A percentile compares a stretch with the other conserved stretches of the same genome.
Conservation (phyloP, 2,113 vertebrate genomes). For the Embiotoca jacksoni region DNA sequence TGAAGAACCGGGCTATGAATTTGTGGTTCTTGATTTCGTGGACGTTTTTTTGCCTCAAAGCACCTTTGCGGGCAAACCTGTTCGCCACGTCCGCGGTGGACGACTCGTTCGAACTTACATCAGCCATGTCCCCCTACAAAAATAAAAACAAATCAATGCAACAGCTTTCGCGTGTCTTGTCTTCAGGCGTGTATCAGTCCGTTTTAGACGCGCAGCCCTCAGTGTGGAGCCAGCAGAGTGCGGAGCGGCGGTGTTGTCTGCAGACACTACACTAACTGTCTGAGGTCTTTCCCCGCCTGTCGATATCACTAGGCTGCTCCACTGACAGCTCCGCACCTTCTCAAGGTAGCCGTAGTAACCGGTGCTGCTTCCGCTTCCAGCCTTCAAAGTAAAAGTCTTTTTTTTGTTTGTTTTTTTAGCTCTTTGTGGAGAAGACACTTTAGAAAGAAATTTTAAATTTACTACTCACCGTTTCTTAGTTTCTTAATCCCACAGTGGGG, state of each 20-base stretch:
- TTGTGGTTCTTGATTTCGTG: conserved; percentile 91
- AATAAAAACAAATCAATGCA: conserved; percentile 16
- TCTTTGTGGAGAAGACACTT: too few species aligned
- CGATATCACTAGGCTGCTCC: conserved; percentile 61
- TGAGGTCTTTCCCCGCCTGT: conserved; percentile 70
- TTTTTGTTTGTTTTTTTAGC: too few species aligned
- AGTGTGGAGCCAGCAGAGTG: conserved; percentile 31
- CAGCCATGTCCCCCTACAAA: conserved; percentile 86
- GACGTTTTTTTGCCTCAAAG: conserved; percentile 90
- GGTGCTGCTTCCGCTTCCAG: background rate
- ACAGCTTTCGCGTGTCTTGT: conserved; percentile 10
- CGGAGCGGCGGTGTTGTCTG: conserved; percentile 39
- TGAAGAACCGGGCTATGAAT: conserved; percentile 91
- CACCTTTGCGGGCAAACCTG: conserved; percentile 91
- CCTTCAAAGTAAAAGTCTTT: conserved; percentile 61
- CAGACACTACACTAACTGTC: conserved; percentile 53
- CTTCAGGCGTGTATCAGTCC: conserved; percentile 4
- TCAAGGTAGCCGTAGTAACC: accelerated
- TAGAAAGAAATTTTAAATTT: too few species aligned
- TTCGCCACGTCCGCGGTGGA: conserved; percentile 87
- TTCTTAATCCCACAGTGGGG: too few species aligned
- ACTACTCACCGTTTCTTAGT: too few species aligned
- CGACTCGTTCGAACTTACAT: conserved; percentile 87
- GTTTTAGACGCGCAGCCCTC: conserved; percentile 40
- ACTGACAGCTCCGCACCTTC: conserved; percentile 60